Evolutionary conservation across 2,888 invertebrate genomes (phyloP).

Genomic region (Dysmachus trigonus): DNA sequence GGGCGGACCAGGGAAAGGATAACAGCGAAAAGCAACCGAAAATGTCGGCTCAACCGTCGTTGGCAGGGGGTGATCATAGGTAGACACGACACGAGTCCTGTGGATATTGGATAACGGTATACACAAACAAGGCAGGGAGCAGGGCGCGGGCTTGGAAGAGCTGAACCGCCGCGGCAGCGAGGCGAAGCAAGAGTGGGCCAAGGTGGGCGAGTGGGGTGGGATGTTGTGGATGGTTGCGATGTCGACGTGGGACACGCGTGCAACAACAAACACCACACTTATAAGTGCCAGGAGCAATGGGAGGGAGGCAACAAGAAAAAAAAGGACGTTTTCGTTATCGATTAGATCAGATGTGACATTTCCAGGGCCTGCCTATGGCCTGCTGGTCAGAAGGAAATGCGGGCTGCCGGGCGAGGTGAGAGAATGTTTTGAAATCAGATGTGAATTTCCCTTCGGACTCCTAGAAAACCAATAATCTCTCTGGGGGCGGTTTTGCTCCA

Average conservation of each 20-base stretch:
- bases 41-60: background rate
- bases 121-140: background rate
- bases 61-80: background rate
- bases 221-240: conserved; percentile 16
- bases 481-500: background rate
- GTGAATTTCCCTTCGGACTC: background rate
- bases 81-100: background rate
- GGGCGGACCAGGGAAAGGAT: background rate
- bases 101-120: background rate
- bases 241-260: conserved; percentile 11
- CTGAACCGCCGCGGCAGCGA: background rate
- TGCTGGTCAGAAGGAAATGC: background rate
- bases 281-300: background rate
- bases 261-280: conserved; percentile 6
- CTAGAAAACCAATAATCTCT: background rate
- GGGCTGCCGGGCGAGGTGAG: background rate
- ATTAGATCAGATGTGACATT: conserved; percentile 36
- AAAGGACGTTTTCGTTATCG: conserved; percentile 27
- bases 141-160: background rate
- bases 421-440: background rate
- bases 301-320: background rate
- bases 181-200: background rate
- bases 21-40: background rate
- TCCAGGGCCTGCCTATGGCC: background rate
- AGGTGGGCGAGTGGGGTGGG: background rate